These are phyloP conservation scores for Tachina fera DNA, from an alignment of 2,888 invertebrate species.

Conservation along the genomic window DNA sequence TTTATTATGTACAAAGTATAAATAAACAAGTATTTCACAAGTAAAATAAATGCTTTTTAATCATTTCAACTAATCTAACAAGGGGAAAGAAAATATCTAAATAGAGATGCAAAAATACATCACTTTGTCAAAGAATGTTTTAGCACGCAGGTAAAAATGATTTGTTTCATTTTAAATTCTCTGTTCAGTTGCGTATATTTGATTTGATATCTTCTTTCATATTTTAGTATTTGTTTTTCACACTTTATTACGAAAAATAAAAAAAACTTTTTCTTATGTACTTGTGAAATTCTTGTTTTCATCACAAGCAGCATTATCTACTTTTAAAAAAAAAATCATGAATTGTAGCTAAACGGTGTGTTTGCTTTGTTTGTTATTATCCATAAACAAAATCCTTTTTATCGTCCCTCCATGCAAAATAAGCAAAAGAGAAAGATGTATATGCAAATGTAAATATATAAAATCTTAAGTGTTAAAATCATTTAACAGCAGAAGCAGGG, in stretches of 20 bases:
- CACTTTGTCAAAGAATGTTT: background rate
- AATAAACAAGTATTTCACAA: background rate
- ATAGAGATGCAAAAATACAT: background rate
- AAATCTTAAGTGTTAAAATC: too few relatives aligned
- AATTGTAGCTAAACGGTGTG: too few relatives aligned
- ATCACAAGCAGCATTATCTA: too few relatives aligned
- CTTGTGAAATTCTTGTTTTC: background rate
- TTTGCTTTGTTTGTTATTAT: too few relatives aligned
- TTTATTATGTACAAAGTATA: background rate
- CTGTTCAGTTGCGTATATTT: background rate
- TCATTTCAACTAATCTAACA: background rate
- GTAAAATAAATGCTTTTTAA: background rate
- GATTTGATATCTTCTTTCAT: background rate
- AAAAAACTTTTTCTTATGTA: background rate
- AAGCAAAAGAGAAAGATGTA: too few relatives aligned
- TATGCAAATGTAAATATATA: too few relatives aligned
- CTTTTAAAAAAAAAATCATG: too few relatives aligned
- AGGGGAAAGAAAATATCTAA: background rate
- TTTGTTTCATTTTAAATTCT: background rate
- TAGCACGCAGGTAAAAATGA: background rate
- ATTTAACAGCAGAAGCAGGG: too few relatives aligned
- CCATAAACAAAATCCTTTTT: too few relatives aligned
- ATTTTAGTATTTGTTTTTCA: background rate
- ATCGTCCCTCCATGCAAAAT: too few relatives aligned
- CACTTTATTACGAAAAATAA: background rate